Evolutionary conservation across 1,140 invertebrate genomes (phyloP), one percentile per base, ranked within the genome.

Genomic region (Teleogryllus occipitalis): DNA sequence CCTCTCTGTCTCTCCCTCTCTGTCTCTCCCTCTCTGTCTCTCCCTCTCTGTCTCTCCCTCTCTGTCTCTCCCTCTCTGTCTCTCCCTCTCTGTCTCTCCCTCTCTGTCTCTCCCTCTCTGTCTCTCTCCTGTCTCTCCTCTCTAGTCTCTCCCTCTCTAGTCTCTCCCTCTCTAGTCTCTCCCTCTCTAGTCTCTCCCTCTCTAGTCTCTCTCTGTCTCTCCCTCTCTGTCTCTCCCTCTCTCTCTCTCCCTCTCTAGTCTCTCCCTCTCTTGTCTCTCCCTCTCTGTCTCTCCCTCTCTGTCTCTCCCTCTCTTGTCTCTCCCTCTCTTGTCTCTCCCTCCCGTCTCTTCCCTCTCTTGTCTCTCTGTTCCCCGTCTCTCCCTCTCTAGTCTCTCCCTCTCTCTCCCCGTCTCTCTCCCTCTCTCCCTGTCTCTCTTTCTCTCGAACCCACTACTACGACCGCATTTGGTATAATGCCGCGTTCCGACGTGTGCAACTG

Each of bases 231-330:
- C 54, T 72, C 54, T 72, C n/a, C n/a, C 54, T 72, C n/a, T 72
- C 10, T 72, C n/a, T n/a, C n/a, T n/a, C n/a, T n/a, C n/a, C n/a
- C n/a, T n/a, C n/a, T n/a, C n/a, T n/a, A n/a, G n/a, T 18, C n/a
- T 18, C n/a, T 18, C n/a, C 54, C n/a, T 72, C n/a, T 12, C n/a
- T 72, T 72, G 10, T 72, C 54, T 72, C n/a, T 72, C 8, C n/a
- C 54, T 72, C 54, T 72, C n/a, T 72, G 10, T 72, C n/a, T 72
- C 54, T 72, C 54, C n/a, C 54, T 72, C n/a, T 72, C 54, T 72
- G 8, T 72, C 54, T 72, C 54, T 72, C 54, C n/a, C n/a, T 72
- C 54, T 72, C 54, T 72, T 18, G 8, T 72, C n/a, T 18, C n/a
- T 72, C n/a, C 54, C n/a, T 72, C n/a, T 18, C n/a, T 72, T 72